Evolutionary conservation across 2,888 invertebrate genomes (phyloP).

Genomic region (Eurytoma adleriae): DNA sequence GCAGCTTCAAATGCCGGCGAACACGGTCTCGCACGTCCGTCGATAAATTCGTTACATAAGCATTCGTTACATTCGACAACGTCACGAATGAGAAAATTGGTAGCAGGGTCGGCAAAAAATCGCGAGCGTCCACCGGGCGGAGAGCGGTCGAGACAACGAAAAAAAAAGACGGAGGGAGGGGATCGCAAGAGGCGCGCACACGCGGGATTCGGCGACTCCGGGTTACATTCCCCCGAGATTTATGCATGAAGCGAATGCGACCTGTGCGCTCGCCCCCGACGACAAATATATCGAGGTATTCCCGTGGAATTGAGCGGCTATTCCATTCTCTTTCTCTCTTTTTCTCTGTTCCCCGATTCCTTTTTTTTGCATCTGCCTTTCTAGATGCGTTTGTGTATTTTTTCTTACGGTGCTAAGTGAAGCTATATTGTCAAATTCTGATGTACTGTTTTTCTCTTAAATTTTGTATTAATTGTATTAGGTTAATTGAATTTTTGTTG

Average conservation of each 20-base stretch:
- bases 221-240: constrained; percentile 68
- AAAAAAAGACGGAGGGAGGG: constrained; percentile 22
- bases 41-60: too few species aligned
- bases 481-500: too few species aligned
- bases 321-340: constrained; percentile 55
- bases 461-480: too few species aligned
- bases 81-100: constrained; percentile 14
- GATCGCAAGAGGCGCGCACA: constrained; percentile 38
- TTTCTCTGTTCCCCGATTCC: background rate
- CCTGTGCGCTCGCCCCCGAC: constrained; percentile 56
- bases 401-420: background rate
- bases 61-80: too few species aligned
- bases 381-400: background rate
- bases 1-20: too few species aligned
- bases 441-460: too few species aligned
- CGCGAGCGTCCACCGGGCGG: constrained; percentile 5
- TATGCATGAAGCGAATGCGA: constrained; percentile 58
- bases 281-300: constrained; percentile 75
- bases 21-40: too few species aligned
- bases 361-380: constrained; percentile 12
- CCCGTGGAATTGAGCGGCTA: constrained; percentile 71
- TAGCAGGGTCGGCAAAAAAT: constrained; percentile 18
- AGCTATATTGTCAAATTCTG: too few species aligned
- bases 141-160: constrained; percentile 8
- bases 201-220: constrained; percentile 52